These are phyloP conservation scores for Zaprionus vittiger DNA, from an alignment of 1,140 invertebrate species.

Conservation along the genomic window DNA sequence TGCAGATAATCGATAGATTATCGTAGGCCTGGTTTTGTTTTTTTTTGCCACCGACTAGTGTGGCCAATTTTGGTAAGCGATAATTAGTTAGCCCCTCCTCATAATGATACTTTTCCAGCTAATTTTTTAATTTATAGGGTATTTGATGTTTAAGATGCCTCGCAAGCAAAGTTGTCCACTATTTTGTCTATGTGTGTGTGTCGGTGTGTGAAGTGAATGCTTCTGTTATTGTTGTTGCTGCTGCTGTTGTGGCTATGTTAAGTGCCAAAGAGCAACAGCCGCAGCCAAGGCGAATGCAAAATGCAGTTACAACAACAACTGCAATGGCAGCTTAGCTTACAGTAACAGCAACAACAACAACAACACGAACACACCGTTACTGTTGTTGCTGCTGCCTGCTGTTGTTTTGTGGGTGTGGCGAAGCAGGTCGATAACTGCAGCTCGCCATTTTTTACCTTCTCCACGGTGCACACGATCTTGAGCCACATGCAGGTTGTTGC, in stretches of 20 bases:
- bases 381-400: constrained; percentile 23
- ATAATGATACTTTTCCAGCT: not conserved
- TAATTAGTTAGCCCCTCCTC: not conserved
- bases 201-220: constrained; percentile 45
- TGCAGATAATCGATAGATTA: not conserved
- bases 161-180: constrained; percentile 1
- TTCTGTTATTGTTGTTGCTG: constrained; percentile 39
- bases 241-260: constrained; percentile 58
- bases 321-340: constrained; percentile 30
- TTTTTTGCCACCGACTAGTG: not conserved
- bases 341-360: constrained; percentile 15
- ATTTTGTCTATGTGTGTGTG: constrained; percentile 24
- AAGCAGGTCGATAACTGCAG: constrained; percentile 48
- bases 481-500: constrained; percentile 83
- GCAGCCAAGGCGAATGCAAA: constrained; percentile 77
- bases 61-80: not conserved
- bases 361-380: not conserved
- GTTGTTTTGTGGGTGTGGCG: constrained; percentile 49
- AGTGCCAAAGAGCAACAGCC: constrained; percentile 83
- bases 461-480: constrained; percentile 68
- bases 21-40: not conserved
- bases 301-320: constrained; percentile 59
- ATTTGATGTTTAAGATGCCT: constrained; percentile 9
- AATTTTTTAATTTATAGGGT: constrained; percentile 4
- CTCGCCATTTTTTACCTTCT: constrained; percentile 52